A percentile compares a stretch with the other conserved stretches of the same genome.
Evolutionary conservation across 1,140 invertebrate genomes (phyloP).

Genomic region (Drosophila watanabei): DNA sequence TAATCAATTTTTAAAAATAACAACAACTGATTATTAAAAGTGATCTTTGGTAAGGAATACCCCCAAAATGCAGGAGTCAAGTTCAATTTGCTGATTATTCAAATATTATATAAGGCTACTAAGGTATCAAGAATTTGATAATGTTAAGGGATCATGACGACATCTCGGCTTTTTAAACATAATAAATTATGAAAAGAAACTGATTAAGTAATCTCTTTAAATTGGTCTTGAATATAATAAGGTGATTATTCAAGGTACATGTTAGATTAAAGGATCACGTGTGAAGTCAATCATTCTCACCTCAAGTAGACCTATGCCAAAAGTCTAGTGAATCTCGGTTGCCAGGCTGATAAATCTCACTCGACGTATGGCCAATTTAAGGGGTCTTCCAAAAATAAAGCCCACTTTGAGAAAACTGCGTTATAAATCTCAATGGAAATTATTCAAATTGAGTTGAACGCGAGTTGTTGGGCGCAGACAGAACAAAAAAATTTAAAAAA

Average conservation of each 20-base stretch:
- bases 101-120: constrained; percentile 9
- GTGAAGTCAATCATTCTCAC: constrained; percentile 1
- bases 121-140: background rate
- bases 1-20: constrained; percentile 54
- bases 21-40: constrained; percentile 39
- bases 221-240: background rate
- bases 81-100: constrained; percentile 25
- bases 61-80: constrained; percentile 33
- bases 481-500: constrained; percentile 2
- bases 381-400: constrained; percentile 70
- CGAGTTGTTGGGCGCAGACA: constrained; percentile 11
- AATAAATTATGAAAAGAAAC: constrained; percentile 2
- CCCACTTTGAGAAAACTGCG: constrained; percentile 60
- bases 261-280: constrained; percentile 15
- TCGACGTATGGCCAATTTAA: constrained; percentile 56
- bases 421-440: constrained; percentile 78
- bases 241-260: background rate
- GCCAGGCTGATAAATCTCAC: constrained; percentile 27
- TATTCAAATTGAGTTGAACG: constrained; percentile 67
- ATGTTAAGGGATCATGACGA: background rate
- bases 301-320: constrained; percentile 30
- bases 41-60: constrained; percentile 50
- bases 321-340: constrained; percentile 32
- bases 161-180: background rate
- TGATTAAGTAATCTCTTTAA: constrained; percentile 3